Evolutionary conservation across 2,888 invertebrate genomes (phyloP), one percentile per base, ranked within the genome.

Genomic region (Corbicula japonica): DNA sequence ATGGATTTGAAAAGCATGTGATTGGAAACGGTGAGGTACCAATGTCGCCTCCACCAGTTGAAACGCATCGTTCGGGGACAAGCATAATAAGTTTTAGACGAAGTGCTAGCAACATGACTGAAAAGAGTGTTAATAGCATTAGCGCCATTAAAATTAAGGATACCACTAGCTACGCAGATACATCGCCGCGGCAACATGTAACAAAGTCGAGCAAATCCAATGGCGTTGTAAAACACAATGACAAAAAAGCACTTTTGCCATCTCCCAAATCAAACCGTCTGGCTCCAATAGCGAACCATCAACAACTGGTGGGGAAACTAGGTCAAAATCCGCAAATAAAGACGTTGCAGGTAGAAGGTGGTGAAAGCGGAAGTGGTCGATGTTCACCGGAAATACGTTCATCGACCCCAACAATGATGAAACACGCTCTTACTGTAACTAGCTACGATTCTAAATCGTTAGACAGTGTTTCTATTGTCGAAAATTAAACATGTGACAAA

Each of bases 21-120:
- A 74, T 50, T 15, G 46, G 34, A 32, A 63, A 60, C 10, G 60
- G 65, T 8, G 21, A 34, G 1, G 48, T 54, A 6, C 61, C 76
- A 26, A 26, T 48, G 10, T 50, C 60, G 18, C 65, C 70, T 34
- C 35, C 61, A 5, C 70, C 70, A 26, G n/a, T 60, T 50, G 65
- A 70, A 34, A 74, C 74, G 1, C 41, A 68, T 23, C 46, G 48
- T 23, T 52, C 66, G 5, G 74, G 70, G n/a, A 32, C 38, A 4
- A 79, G 79, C 28, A 52, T 79, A 2, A 70, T 69, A 2, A 78
- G 73, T 35, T 52, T 78, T 15, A 62, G 69, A n/a, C 21, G 69
- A 18, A 70, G 52, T 38, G 46, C 62, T 35, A 62, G 54, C 0
- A 34, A 69, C 0, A 35, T 71, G 26, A 71, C 71, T 0, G 6